Evolutionary conservation across 2,888 invertebrate species (phyloP).

Genomic region (Anodontia alba): DNA sequence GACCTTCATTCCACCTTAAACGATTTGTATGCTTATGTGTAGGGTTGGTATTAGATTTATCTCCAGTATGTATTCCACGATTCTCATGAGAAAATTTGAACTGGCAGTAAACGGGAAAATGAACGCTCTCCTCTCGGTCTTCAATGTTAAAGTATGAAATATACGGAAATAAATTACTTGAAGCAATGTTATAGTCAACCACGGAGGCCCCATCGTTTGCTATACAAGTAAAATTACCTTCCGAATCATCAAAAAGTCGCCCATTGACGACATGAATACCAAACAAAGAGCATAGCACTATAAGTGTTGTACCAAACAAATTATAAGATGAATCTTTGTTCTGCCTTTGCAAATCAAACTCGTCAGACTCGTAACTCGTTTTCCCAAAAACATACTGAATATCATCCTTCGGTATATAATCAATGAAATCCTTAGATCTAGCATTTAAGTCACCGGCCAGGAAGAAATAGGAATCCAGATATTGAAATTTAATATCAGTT

Average conservation of each 20-base stretch:
- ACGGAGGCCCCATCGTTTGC: constrained; percentile 27
- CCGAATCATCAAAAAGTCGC: constrained; percentile 1
- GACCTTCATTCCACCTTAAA: not conserved
- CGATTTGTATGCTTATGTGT: not conserved
- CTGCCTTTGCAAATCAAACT: constrained; percentile 21
- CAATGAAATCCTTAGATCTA: constrained; percentile 34
- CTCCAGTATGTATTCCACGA: not conserved
- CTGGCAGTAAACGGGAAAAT: constrained; percentile 27
- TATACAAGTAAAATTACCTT: constrained; percentile 28
- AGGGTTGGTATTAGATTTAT: not conserved
- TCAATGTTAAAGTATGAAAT: constrained; percentile 25
- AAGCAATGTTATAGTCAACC: constrained; percentile 34
- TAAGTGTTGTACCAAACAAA: constrained; percentile 23
- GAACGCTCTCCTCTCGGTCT: constrained; percentile 20
- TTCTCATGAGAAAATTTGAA: not conserved
- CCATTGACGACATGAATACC: constrained; percentile 33
- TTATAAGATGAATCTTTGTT: constrained; percentile 28
- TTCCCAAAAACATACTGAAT: constrained; percentile 24
- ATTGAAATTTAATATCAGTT: constrained; percentile 16
- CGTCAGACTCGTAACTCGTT: constrained; percentile 24
- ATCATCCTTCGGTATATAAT: constrained; percentile 33
- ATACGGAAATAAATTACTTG: constrained; percentile 13
- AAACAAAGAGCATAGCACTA: constrained; percentile 26
- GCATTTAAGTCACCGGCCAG: constrained; percentile 42
- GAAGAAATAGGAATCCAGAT: constrained; percentile 28